Conservation (phyloP, 1,140 invertebrate genomes). For the Penaeus japonicus region DNA sequence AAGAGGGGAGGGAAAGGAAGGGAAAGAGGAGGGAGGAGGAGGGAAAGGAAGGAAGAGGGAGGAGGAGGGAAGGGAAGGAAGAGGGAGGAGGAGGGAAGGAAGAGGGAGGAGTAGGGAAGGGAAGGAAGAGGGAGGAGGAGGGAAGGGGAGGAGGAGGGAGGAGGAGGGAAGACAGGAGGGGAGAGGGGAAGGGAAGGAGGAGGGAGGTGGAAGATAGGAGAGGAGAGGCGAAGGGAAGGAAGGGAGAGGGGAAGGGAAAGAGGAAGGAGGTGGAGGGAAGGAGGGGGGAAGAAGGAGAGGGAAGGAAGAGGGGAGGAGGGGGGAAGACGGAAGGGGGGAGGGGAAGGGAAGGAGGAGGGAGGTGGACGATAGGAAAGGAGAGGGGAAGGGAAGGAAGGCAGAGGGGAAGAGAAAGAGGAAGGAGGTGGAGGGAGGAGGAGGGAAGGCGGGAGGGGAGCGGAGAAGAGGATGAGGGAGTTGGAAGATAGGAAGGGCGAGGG, state of each 20-base stretch:
- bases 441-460: neutral
- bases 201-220: neutral
- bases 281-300: neutral
- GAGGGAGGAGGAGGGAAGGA: neutral
- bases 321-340: neutral
- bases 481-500: too few species aligned
- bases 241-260: too few species aligned
- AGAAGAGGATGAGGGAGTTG: too few species aligned
- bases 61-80: neutral
- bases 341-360: neutral
- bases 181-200: neutral
- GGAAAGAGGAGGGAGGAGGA: neutral
- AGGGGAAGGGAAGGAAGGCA: neutral
- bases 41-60: neutral
- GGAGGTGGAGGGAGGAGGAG: neutral
- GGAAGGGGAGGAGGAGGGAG: neutral
- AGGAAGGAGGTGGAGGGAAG: neutral
- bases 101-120: neutral
- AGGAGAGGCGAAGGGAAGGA: neutral
- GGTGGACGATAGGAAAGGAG: too few species aligned
- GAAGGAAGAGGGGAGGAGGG: too few species aligned
- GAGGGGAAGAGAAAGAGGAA: neutral
- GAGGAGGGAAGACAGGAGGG: neutral
- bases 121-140: neutral
- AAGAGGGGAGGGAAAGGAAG: neutral